Evolutionary conservation across 2,888 invertebrate genomes (phyloP).

Genomic region (Sinelater perroti): DNA sequence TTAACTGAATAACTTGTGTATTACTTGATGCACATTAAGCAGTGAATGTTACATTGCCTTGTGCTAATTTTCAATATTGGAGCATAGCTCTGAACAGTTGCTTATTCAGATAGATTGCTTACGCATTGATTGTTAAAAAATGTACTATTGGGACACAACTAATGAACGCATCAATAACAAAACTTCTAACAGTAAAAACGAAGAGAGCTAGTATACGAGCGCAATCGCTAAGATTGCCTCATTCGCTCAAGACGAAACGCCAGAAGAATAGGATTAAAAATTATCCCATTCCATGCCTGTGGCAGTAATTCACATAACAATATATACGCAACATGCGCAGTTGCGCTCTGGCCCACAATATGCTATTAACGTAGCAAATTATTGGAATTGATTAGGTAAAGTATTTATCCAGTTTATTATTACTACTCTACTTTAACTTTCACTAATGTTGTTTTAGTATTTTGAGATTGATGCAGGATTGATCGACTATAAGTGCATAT

Average conservation of each 20-base stretch:
- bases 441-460: conserved; percentile 14
- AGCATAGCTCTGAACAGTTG: no score
- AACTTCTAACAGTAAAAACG: conserved; percentile 3
- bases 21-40: no score
- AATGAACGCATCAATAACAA: conserved; percentile 3
- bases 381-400: conserved; percentile 30
- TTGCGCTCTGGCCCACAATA: conserved; percentile 4
- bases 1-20: background rate
- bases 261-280: conserved; percentile 15
- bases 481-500: conserved; percentile 12
- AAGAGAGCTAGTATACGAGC: conserved; percentile 11
- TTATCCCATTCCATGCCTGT: background rate
- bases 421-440: conserved; percentile 24
- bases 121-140: no score
- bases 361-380: conserved; percentile 16
- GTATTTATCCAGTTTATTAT: conserved; percentile 31
- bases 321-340: conserved; percentile 12
- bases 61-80: no score
- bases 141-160: conserved; percentile 1
- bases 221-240: conserved; percentile 13
- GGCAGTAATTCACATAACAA: conserved; percentile 2
- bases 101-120: no score
- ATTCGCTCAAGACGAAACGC: conserved; percentile 12
- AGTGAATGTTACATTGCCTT: no score
- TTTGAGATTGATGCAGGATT: conserved; percentile 4